phyloP scores from a whole-genome alignment of 1,140 invertebrate species.

The Aphelenchoides fujianensis region DNA sequence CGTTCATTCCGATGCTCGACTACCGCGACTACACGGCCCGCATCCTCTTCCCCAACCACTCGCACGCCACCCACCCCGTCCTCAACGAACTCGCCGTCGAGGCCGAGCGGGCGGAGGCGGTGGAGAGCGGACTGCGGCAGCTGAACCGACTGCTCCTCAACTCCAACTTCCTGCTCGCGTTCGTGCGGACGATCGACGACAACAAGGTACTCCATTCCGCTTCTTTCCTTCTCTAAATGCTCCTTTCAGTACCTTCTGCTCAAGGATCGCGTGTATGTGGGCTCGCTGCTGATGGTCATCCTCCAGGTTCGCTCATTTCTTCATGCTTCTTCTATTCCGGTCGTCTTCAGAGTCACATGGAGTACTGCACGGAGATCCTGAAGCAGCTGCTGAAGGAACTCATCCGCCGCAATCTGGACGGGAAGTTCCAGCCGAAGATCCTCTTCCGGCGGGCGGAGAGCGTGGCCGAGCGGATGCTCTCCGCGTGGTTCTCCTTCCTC shows the following conservation, averaged over 20 bases:
- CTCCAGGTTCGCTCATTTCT: slow-evolving; percentile 68
- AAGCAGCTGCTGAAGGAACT: slow-evolving; percentile 92
- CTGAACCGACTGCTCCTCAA: slow-evolving; percentile 95
- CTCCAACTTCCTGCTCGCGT: slow-evolving; percentile 91
- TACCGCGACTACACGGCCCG: slow-evolving; percentile 96
- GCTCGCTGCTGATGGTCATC: slow-evolving; percentile 96
- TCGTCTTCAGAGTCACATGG: slow-evolving; percentile 81
- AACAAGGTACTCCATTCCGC: slow-evolving; percentile 71
- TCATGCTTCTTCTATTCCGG: slow-evolving; percentile 25
- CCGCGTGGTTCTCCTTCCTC: slow-evolving; percentile 97
- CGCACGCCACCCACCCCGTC: slow-evolving; percentile 63
- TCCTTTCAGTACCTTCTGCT: slow-evolving; percentile 72
- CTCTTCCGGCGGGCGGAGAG: slow-evolving; percentile 88
- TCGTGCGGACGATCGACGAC: slow-evolving; percentile 93
- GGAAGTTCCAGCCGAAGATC: slow-evolving; percentile 94
- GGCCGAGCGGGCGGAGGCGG: slow-evolving; percentile 35
- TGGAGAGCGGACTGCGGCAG: slow-evolving; percentile 86
- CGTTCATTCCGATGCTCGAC: slow-evolving; percentile 93
- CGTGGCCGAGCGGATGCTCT: slow-evolving; percentile 97
- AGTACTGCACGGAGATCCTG: slow-evolving; percentile 97
- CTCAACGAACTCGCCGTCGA: slow-evolving; percentile 56
- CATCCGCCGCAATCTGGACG: slow-evolving; percentile 96
- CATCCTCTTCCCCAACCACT: slow-evolving; percentile 70
- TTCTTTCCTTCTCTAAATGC: slow-evolving; percentile 64
- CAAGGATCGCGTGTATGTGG: slow-evolving; percentile 90